Base-by-base conservation (phyloP, 2,797 vertebrate genomes). In the Malacoraja senta region DNA sequence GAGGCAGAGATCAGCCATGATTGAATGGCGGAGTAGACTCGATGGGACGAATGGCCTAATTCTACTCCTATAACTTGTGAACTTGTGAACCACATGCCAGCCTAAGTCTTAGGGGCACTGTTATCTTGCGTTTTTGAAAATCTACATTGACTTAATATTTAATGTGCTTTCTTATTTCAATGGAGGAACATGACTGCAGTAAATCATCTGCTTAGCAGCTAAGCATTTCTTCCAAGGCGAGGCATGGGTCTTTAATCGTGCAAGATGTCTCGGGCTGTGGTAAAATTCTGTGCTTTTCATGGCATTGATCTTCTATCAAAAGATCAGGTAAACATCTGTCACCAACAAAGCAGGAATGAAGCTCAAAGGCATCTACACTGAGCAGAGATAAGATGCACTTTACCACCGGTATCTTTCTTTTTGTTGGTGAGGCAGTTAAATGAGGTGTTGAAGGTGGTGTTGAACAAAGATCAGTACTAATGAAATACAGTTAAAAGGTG, bases 291-390 rank as follows among this genome's bases (percentile, higher is more conserved):
- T 58, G 35, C 38, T 44, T 74, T 74, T 17, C 29, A 92, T 7
- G 71, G 10, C 44, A 74, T 92, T 92, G 90, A 74, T 92, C 90
- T 92, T 53, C 21, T 26, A 92, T 92, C 90, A 58, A 53, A 53
- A 92, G 90, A 71, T 92, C 38, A 1, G 24, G 26, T 53, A 92
- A 92, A 71, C 44, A 76, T 72, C 38, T 29, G 38, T 74, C 38
- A 74, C 61, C 84, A 53, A 91, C 90, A 72, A 74, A 72, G 32
- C 35, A 74, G 8, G 38, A 29, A 12, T 92, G 0, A 4, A 53
- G 90, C 74, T 92, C 90, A 92, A 92, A 74, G 71, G 63, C 72
- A 92, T 53, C 38, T 35, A 72, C 4, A 76, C 26, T 76, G 38
- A 92, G 35, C 38, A 74, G 90, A 74, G 35, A 74, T 76, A 71